Base-by-base conservation (phyloP, 2,888 invertebrate species). In the Caenorhabditis uteleia region DNA sequence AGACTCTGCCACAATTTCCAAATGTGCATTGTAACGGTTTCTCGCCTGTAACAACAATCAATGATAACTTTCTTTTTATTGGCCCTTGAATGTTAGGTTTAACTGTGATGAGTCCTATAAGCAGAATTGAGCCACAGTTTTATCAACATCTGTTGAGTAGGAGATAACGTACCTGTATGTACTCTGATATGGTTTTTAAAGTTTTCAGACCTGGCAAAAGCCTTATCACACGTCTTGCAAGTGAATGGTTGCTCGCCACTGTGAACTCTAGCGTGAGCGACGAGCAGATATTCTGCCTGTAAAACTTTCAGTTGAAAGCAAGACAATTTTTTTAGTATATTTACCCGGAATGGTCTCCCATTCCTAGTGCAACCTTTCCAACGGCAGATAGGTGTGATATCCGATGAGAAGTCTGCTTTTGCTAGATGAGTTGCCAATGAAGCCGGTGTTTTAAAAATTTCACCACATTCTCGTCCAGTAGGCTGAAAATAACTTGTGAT, bases 1-100 rank as follows among this genome's bases (percentile, higher is more conserved):
- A 98, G 61, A 94, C 88, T 69, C 97, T 89, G 86, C 95, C 95
- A 87, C 98, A 98, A 81, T 95, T 94, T 71, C 91, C 91, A 86
- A 91, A 94, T 85, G 95, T 94, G 85, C 98, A 98, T 86, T 93
- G 92, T 88, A 98, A 98, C 25, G 98, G 98, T 86, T 98, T 98
- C 86, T 99, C 98, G 77, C 98, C 98, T 98, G 89, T 49, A 90
- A 72, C n/a, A n/a, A n/a, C n/a, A n/a, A n/a, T n/a, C n/a, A 29
- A 29, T 8, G 12, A 29, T 29, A 6, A 12, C 12, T 29, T 6
- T n/a, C n/a, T n/a, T n/a, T n/a, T n/a, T n/a, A n/a, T n/a, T n/a
- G n/a, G n/a, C n/a, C n/a, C n/a, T n/a, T n/a, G n/a, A n/a, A n/a
- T n/a, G n/a, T n/a, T n/a, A n/a, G n/a, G n/a, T n/a, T n/a, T n/a